phyloP scores from a whole-genome alignment of 1,140 invertebrate genomes.

The Drosophila pectinifera region DNA sequence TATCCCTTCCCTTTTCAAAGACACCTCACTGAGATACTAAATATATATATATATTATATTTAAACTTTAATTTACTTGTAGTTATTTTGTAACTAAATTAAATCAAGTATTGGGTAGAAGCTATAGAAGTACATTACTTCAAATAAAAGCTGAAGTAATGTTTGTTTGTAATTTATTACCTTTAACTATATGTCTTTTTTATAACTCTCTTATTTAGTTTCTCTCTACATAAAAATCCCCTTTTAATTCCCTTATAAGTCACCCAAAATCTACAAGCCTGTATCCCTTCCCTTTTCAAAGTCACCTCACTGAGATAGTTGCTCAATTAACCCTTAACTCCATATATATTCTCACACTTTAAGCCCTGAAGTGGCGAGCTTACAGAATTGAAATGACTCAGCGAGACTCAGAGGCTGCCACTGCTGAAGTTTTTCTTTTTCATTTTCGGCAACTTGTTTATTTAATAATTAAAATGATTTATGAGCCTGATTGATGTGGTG shows the following conservation, averaged over 20 bases:
- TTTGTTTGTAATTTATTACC: no score
- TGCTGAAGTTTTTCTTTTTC: constrained; percentile 3
- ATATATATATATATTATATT: no score
- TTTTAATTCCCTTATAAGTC: neutral
- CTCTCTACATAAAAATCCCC: neutral
- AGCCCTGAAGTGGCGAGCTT: constrained; percentile 11
- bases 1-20: constrained; percentile 30
- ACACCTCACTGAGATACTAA: constrained; percentile 23
- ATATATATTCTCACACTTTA: constrained; percentile 63
- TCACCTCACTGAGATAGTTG: constrained; percentile 27
- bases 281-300: constrained; percentile 30
- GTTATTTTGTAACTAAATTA: neutral
- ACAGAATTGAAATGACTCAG: constrained; percentile 36
- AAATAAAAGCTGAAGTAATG: no score
- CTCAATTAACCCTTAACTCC: constrained; percentile 66
- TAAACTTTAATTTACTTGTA: no score
- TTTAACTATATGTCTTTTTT: no score
- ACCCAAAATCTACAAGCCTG: neutral
- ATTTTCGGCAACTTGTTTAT: constrained; percentile 67
- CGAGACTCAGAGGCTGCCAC: neutral
- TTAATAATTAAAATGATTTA: constrained; percentile 84
- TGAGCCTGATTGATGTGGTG: constrained; percentile 74
- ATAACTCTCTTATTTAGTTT: neutral
- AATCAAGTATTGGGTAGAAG: neutral
- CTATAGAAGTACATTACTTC: no score